These are phyloP conservation scores for Synergus gifuensis DNA, from an alignment of 2,888 invertebrate species.

Conservation along the genomic window DNA sequence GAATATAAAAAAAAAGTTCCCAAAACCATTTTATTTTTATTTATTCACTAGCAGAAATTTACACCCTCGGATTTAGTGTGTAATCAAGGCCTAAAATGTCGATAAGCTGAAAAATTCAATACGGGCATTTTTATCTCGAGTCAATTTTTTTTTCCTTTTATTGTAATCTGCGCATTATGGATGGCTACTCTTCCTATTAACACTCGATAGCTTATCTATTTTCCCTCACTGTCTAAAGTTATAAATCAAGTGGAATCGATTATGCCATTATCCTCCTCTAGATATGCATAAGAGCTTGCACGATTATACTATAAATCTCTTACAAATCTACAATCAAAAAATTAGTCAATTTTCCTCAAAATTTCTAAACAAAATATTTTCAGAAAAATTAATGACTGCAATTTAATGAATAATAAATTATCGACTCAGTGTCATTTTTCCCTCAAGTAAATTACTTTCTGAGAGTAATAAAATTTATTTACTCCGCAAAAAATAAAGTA, in stretches of 20 bases:
- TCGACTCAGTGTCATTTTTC: not conserved
- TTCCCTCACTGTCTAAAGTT: not conserved
- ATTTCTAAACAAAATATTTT: not conserved
- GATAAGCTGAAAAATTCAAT: not conserved
- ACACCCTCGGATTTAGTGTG: not conserved
- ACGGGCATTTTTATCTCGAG: not conserved
- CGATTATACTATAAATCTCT: not conserved
- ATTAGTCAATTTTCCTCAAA: not conserved
- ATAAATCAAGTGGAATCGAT: slow-evolving; percentile 4
- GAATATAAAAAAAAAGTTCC: no score
- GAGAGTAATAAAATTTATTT: no score
- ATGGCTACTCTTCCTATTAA: not conserved
- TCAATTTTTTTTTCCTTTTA: not conserved
- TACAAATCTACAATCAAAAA: not conserved
- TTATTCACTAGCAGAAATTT: no score
- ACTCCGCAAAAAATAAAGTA: no score
- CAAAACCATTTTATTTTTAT: no score
- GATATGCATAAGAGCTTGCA: not conserved
- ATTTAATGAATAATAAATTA: not conserved
- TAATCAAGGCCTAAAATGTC: not conserved
- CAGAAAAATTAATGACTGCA: not conserved
- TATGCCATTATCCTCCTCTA: not conserved
- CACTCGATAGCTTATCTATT: not conserved
- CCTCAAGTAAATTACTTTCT: not conserved
- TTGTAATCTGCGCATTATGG: not conserved